Evolutionary conservation across 1,140 invertebrate genomes (phyloP), one percentile per base, ranked within the genome.

Genomic region (Leptinotarsa lineolata): DNA sequence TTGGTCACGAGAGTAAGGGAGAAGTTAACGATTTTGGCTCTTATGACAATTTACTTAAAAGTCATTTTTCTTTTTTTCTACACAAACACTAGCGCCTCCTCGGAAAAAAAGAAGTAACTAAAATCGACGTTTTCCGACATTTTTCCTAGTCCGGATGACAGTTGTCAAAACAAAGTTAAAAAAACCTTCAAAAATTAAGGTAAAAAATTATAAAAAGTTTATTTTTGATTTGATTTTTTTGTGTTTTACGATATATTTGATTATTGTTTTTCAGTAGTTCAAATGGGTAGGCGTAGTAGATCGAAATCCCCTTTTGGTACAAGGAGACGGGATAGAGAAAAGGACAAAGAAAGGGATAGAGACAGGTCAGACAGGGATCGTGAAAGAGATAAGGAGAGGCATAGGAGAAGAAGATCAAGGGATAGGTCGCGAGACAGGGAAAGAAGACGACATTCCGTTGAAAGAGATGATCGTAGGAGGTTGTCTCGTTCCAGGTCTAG

Each of bases 391-490:
- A 80, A 86, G 44, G 86, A 88, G 16, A 83, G 88, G 73, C 82
- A 87, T 68, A 83, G 87, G 72, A 85, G 88, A 80, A 85, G 87
- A 81, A 83, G 86, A 76, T 88, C 88, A n/a, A 84, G 88, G 48
- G 88, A 89, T 76, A 84, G 88, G 72, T 88, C 87, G 8, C 81
- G 87, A 61, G 85, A 86, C 15, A 83, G 84, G 70, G 83, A 86
- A 63, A 84, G 84, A 72, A 74, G 80, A 74, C 77, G 81, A 65
- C 80, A 83, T 76, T 84, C 82, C 4, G 74, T 79, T 67, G 87
- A 87, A 70, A 83, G 85, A 68, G 87, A 87, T 12, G 84, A 82
- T 72, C 84, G 86, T 22, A 83, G 86, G 70, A 84, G 86, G 80
- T 80, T 77, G 70, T 88, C 87, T 4, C 84, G 86, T 78, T 88